Percentiles rank a stretch among this genome's conserved stretches.
phyloP scores from a whole-genome alignment of 2,888 invertebrate genomes.

The Allygus modestus region DNA sequence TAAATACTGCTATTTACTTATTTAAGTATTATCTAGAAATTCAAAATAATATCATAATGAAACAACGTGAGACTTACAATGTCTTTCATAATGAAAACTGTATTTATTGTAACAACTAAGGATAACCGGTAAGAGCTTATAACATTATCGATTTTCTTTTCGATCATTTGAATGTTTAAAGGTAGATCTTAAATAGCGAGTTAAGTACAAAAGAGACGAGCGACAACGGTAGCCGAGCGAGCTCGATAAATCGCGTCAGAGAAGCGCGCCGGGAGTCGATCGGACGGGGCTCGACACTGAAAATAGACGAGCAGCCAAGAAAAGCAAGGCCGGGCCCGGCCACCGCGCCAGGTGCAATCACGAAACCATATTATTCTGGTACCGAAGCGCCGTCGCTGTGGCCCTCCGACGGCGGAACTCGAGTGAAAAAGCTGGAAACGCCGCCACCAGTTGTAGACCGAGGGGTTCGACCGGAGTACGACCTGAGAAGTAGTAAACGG shows the following conservation, averaged over 20 bases:
- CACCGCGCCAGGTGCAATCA: constrained; percentile 30
- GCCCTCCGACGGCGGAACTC: not conserved
- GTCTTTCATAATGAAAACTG: too few species aligned
- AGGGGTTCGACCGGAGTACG: not conserved
- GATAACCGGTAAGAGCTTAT: too few species aligned
- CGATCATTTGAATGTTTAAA: too few species aligned
- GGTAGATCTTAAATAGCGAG: too few species aligned
- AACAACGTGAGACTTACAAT: too few species aligned
- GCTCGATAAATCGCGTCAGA: constrained; percentile 51
- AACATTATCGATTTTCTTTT: too few species aligned
- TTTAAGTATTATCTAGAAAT: too few species aligned
- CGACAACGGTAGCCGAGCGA: not conserved
- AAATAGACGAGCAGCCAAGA: constrained; percentile 64
- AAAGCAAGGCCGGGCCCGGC: constrained; percentile 57
- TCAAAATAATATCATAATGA: too few species aligned
- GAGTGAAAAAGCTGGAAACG: too few species aligned
- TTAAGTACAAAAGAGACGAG: not conserved
- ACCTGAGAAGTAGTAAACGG: not conserved
- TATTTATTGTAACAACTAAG: too few species aligned
- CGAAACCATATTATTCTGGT: constrained; percentile 27
- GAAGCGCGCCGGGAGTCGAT: constrained; percentile 35
- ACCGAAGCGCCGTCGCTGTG: not conserved
- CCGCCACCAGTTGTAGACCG: too few species aligned
- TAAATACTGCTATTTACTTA: too few species aligned
- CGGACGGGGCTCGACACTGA: constrained; percentile 59